Evolutionary conservation across 30 jellyfish, hydroid and myxozoan species (phyloP).

Genomic region (Turritopsis rubra): DNA sequence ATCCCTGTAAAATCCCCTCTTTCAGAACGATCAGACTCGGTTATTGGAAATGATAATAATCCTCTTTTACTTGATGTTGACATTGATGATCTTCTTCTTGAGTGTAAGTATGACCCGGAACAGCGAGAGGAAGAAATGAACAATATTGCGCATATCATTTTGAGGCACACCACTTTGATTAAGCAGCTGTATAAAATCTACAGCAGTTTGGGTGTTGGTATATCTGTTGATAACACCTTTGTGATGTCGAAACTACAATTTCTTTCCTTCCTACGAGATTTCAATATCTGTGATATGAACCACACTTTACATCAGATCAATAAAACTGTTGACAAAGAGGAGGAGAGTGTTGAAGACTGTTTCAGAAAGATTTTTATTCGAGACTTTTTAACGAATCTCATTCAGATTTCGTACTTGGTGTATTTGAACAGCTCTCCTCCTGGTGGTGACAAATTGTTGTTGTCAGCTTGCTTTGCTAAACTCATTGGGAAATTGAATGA

Average conservation of each 20-base stretch:
- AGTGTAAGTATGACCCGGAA: slow-evolving; percentile 47
- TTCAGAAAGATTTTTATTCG: slow-evolving; percentile 46
- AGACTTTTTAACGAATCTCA: slow-evolving; percentile 52
- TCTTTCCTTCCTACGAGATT: slow-evolving; percentile 72
- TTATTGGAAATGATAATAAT: slow-evolving; percentile 13
- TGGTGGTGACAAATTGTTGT: background rate
- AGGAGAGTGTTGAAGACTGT: slow-evolving; percentile 24
- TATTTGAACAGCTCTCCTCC: slow-evolving; percentile 22
- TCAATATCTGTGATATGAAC: slow-evolving; percentile 44
- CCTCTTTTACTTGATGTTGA: slow-evolving; percentile 59
- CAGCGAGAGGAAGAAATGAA: slow-evolving; percentile 60
- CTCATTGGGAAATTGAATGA: slow-evolving; percentile 41
- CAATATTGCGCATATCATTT: slow-evolving; percentile 34
- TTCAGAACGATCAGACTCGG: slow-evolving; percentile 34
- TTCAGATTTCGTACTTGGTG: slow-evolving; percentile 40
- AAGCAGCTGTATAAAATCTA: slow-evolving; percentile 68
- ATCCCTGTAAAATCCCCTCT: slow-evolving; percentile 68
- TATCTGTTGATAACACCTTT: slow-evolving; percentile 56
- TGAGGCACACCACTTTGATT: slow-evolving; percentile 50
- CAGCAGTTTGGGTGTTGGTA: slow-evolving; percentile 71
- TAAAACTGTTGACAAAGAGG: slow-evolving; percentile 22
- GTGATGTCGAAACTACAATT: slow-evolving; percentile 62
- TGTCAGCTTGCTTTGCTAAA: slow-evolving; percentile 43
- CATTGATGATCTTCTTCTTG: slow-evolving; percentile 36
- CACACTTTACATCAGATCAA: slow-evolving; percentile 43